Percentiles rank a stretch among this genome's conserved stretches.
These are phyloP conservation scores for Anas flavirostris DNA, from an alignment of 2,797 vertebrate species.

Conservation along the genomic window DNA sequence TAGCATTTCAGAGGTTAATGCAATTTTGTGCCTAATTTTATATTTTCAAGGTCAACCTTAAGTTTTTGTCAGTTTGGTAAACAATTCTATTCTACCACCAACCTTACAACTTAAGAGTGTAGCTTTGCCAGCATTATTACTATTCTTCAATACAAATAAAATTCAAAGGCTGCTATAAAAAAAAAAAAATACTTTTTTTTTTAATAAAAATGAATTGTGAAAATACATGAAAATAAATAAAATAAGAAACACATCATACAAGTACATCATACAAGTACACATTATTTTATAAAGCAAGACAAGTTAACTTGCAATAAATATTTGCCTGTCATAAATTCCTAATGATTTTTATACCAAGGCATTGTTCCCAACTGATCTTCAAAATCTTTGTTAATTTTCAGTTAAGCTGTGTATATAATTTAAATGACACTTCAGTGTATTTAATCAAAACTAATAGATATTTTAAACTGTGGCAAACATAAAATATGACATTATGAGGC, in stretches of 20 bases:
- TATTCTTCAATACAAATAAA: conserved; percentile 38
- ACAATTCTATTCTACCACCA: neutral
- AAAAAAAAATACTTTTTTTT: conserved; percentile 23
- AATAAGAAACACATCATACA: conserved; percentile 54
- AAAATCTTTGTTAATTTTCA: neutral
- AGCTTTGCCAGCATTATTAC: neutral
- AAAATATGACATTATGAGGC: neutral
- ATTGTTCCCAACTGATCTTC: neutral
- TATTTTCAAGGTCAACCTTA: neutral
- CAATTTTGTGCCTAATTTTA: neutral
- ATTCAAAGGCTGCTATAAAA: conserved; percentile 29
- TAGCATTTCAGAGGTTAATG: neutral
- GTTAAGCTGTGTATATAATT: neutral
- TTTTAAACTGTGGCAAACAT: neutral
- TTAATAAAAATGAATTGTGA: conserved; percentile 37
- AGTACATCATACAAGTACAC: conserved; percentile 53
- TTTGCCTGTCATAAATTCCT: conserved; percentile 22
- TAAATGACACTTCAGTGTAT: neutral
- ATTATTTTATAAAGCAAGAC: conserved; percentile 2
- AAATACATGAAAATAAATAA: conserved; percentile 58
- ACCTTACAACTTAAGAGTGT: neutral
- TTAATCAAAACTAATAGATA: neutral
- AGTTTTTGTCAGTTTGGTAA: conserved; percentile 1
- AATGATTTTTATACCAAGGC: neutral
- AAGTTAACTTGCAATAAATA: neutral